These are phyloP conservation scores for Nannobrachium achirus DNA, from an alignment of 2,113 vertebrate species.

Conservation along the genomic window DNA sequence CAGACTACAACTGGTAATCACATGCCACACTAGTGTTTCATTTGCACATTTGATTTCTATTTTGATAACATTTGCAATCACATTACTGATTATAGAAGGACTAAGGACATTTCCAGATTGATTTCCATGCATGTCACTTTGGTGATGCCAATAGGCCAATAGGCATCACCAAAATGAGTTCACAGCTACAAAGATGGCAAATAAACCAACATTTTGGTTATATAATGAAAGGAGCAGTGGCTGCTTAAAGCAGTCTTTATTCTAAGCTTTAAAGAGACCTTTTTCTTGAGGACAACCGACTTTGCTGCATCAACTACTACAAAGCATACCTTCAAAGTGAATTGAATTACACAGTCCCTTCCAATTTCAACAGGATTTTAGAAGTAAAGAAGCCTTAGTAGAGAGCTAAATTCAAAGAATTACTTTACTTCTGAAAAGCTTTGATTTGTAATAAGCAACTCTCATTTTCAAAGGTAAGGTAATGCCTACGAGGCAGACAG, in stretches of 20 bases:
- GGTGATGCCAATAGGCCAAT: no score
- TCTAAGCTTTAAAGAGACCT: slow-evolving; percentile 2
- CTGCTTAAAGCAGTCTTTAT: neutral
- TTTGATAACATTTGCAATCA: no score
- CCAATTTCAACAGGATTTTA: neutral
- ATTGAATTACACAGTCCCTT: neutral
- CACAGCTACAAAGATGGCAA: no score
- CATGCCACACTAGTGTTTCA: no score
- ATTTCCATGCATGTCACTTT: no score
- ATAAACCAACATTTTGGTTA: no score
- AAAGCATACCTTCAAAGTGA: neutral
- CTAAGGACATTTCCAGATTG: no score
- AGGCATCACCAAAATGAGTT: no score
- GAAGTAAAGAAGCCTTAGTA: neutral
- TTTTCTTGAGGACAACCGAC: neutral
- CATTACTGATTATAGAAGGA: no score
- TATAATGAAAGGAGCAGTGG: no score
- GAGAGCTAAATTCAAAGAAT: slow-evolving; percentile 5
- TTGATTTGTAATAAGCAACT: neutral
- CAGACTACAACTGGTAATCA: no score
- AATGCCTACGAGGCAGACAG: neutral
- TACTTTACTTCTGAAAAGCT: slow-evolving; percentile 1
- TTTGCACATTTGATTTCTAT: no score
- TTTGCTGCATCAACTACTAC: neutral
- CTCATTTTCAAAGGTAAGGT: neutral